phyloP scores from a whole-genome alignment of 2,797 vertebrate genomes.

The Poecilia gillii region DNA sequence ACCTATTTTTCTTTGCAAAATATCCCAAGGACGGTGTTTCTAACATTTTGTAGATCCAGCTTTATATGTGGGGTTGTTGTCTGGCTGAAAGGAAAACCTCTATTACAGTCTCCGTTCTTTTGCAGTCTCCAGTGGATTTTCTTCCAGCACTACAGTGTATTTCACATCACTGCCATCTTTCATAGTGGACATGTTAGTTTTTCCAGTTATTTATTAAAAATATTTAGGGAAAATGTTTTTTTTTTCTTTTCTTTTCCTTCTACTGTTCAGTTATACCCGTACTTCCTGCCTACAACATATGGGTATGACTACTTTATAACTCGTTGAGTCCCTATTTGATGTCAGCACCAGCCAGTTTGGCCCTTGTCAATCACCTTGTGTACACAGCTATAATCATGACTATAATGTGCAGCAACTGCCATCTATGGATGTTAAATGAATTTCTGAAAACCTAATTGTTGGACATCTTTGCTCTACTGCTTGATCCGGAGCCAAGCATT shows the following conservation, averaged over 20 bases:
- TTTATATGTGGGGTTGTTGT: background rate
- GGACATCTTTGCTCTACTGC: conserved; percentile 61
- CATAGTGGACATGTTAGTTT: background rate
- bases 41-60: background rate
- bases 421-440: conserved; percentile 70
- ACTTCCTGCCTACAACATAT: background rate
- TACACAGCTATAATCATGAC: conserved; percentile 67
- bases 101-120: background rate
- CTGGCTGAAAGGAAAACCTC: background rate
- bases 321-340: conserved; percentile 17
- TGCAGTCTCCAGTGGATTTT: background rate
- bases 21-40: background rate
- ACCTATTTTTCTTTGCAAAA: background rate
- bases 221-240: background rate
- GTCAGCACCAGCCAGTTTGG: conserved; percentile 42
- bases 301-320: background rate
- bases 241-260: background rate
- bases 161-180: background rate
- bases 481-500: conserved; percentile 74
- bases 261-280: background rate
- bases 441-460: conserved; percentile 73
- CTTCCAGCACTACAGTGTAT: background rate
- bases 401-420: conserved; percentile 61
- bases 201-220: background rate
- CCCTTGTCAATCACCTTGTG: conserved; percentile 48